These are phyloP conservation scores for Sarcophaga subvicina DNA, from an alignment of 2,888 invertebrate species.

Conservation along the genomic window DNA sequence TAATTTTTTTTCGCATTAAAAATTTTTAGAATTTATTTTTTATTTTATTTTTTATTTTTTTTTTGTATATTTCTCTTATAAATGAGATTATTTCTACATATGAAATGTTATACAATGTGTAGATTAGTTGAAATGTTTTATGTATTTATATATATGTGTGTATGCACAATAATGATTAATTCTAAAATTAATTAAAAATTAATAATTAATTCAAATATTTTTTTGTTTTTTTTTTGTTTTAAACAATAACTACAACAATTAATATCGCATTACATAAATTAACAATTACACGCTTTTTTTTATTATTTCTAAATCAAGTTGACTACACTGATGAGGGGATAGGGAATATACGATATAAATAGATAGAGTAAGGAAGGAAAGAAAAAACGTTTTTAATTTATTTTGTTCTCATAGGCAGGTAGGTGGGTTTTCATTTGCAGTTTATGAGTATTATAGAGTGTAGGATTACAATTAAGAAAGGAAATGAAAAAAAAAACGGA, in stretches of 20 bases:
- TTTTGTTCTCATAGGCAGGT: not conserved
- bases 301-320: not conserved
- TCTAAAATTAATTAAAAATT: too few species aligned
- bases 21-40: too few species aligned
- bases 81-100: too few species aligned
- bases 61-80: too few species aligned
- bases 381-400: not conserved
- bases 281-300: not conserved
- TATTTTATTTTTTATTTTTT: too few species aligned
- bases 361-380: not conserved
- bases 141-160: not conserved
- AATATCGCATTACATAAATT: not conserved
- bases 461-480: slow-evolving; percentile 17
- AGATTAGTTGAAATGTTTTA: slow-evolving; percentile 6
- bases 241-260: not conserved
- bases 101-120: slow-evolving; percentile 42
- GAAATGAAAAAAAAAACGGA: not conserved
- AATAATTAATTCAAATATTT: not conserved
- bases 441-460: slow-evolving; percentile 54
- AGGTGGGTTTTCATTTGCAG: not conserved
- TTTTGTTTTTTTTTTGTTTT: slow-evolving; percentile 26
- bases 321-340: not conserved
- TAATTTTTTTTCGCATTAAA: too few species aligned
- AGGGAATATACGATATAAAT: not conserved
- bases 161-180: too few species aligned